Base-by-base conservation (phyloP, 2,888 invertebrate species). In the Norana najaformis region DNA sequence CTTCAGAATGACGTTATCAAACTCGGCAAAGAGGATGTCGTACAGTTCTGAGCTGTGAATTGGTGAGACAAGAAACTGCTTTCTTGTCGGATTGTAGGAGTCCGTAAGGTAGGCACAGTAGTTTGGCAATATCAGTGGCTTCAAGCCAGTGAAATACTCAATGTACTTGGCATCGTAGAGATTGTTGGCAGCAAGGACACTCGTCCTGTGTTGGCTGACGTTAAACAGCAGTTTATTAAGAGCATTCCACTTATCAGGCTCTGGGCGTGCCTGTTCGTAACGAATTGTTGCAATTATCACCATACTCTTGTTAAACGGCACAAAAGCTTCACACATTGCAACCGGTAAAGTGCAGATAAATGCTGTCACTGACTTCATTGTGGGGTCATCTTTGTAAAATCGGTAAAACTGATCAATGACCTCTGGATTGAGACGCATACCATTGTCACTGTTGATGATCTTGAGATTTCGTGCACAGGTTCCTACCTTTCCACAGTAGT, bases 141-240 rank as follows among this genome's bases (percentile, higher is more conserved):
- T 90, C 14, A 92, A 37, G 23, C 92, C 92, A 16, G 92, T 92
- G 91, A 92, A 92, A 89, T 92, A 92, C 83, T 92, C 91, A 20
- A 92, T 92, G 90, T 92, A 92, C 88, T 92, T 92, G 16, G 92
- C 91, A 88, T 92, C 92, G 83, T 92, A 92, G 18, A 92, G 89
- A 89, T 92, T 92, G 88, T 92, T 92, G n/a, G 92, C 92, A 35
- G 92, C 92, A 30, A 92, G 83, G 36, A 92, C 82, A 83, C 90
- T 92, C 38, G 83, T 39, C 34, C 90, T 83, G 36, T 91, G 36
- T 20, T 53, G 38, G 34, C 91, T 83, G 23, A 92, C 90, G 35
- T 88, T 83, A 34, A 89, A 30, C 11, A 92, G 90, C 16, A 92
- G 85, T n/a, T 47, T 37, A 69, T 92, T 92, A 16, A 92, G 89